These are phyloP conservation scores for Anser brachyrhynchus DNA, from an alignment of 2,113 vertebrate genomes.

Conservation along the genomic window DNA sequence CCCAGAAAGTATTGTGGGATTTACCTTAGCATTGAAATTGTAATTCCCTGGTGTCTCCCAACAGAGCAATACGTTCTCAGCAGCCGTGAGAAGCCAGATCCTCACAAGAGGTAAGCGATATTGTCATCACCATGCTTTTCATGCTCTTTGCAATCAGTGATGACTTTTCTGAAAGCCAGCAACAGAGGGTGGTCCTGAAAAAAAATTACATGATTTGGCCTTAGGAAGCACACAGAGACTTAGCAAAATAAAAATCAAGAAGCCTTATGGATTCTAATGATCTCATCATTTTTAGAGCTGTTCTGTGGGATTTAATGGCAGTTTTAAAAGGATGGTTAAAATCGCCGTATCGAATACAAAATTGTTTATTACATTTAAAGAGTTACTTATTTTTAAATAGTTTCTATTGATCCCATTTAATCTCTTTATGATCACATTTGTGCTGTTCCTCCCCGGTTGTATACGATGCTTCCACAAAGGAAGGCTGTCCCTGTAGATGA, in stretches of 20 bases:
- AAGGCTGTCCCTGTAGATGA: background rate
- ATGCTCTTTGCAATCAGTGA: background rate
- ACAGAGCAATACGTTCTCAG: background rate
- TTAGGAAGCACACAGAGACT: background rate
- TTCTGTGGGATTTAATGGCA: background rate
- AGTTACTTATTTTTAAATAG: background rate
- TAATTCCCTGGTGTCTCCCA: background rate
- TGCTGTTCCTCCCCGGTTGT: background rate
- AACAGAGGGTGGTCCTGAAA: background rate
- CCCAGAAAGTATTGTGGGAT: background rate
- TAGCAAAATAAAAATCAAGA: background rate
- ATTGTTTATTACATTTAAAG: background rate
- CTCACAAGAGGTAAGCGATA: background rate
- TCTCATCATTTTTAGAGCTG: background rate
- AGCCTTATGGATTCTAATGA: background rate
- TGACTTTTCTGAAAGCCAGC: background rate
- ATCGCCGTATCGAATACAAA: background rate
- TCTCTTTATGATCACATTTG: background rate
- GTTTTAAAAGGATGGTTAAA: background rate
- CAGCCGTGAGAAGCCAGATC: background rate
- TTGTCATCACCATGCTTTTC: background rate
- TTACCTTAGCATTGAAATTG: background rate
- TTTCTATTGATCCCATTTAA: background rate
- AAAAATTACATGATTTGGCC: background rate
- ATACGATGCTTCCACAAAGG: background rate